Evolutionary conservation across 2,113 vertebrate species (phyloP).

Genomic region (Callipepla californica): DNA sequence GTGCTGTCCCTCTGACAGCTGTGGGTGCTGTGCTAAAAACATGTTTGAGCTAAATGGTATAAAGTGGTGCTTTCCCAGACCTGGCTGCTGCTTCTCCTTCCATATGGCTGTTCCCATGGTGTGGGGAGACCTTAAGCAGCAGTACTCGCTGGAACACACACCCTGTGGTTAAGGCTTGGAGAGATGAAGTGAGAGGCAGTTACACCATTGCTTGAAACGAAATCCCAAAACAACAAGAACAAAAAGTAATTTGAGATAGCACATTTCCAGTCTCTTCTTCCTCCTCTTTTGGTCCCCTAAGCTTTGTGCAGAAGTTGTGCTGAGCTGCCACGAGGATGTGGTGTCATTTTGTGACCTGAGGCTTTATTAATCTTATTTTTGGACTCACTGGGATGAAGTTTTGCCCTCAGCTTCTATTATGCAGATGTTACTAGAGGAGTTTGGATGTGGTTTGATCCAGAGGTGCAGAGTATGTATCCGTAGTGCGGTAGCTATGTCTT

Average conservation of each 20-base stretch:
- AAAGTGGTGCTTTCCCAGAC: not conserved
- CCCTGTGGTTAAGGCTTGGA: not conserved
- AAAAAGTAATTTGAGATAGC: not conserved
- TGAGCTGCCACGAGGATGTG: slow-evolving; percentile 7
- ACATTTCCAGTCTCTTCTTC: not conserved
- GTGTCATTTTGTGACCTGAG: not conserved
- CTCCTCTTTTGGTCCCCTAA: not conserved
- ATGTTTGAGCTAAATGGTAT: not conserved
- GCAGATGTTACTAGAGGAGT: not conserved
- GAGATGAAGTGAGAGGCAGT: rapidly evolving
- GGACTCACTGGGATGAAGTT: not conserved
- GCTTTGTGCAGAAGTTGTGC: slow-evolving; percentile 3
- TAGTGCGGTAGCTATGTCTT: not conserved
- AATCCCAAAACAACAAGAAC: not conserved
- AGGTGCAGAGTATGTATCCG: not conserved
- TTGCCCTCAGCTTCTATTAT: not conserved
- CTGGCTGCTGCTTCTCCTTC: not conserved
- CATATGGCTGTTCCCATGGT: not conserved
- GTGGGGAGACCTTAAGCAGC: not conserved
- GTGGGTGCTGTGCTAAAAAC: not conserved
- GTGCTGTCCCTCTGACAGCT: not conserved
- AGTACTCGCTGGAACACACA: not conserved
- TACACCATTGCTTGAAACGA: not conserved
- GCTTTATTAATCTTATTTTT: not conserved
- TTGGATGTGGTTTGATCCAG: not conserved